Evolutionary conservation across 2,888 invertebrate genomes (phyloP).

Genomic region (Pheosia tremula): DNA sequence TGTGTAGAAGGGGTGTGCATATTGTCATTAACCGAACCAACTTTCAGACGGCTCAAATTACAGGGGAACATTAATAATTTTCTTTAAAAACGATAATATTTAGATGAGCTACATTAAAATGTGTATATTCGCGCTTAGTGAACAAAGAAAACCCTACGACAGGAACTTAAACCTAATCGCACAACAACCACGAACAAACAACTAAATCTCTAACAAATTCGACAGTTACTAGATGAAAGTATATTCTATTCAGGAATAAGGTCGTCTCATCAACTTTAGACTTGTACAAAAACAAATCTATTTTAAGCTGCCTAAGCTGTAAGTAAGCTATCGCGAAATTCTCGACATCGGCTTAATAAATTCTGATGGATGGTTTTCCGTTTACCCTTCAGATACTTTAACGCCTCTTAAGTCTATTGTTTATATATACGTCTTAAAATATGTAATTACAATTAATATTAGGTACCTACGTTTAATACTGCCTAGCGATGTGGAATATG

Average conservation of each 20-base stretch:
- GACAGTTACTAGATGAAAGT: too few relatives aligned
- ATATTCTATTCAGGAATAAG: constrained; percentile 5
- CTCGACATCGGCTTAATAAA: constrained; percentile 1
- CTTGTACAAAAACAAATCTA: constrained; percentile 13
- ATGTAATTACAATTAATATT: neutral
- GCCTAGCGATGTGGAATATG: too few relatives aligned
- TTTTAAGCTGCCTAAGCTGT: constrained; percentile 9
- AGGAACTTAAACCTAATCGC: neutral
- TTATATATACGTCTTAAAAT: neutral
- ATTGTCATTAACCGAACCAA: neutral
- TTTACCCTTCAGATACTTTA: neutral
- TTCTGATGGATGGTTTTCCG: neutral
- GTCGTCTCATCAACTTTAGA: constrained; percentile 6
- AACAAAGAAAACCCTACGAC: neutral
- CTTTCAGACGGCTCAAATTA: too few relatives aligned
- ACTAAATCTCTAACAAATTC: too few relatives aligned
- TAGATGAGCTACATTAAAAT: too few relatives aligned
- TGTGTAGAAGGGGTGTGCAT: neutral
- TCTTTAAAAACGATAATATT: too few relatives aligned
- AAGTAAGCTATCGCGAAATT: constrained; percentile 4
- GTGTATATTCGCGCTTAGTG: too few relatives aligned
- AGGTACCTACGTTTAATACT: too few relatives aligned
- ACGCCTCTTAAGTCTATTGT: neutral
- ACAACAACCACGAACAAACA: neutral
- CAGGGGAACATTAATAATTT: too few relatives aligned